These are phyloP conservation scores for Tricholauxania praeusta DNA, from an alignment of 2,888 invertebrate species.

Conservation along the genomic window DNA sequence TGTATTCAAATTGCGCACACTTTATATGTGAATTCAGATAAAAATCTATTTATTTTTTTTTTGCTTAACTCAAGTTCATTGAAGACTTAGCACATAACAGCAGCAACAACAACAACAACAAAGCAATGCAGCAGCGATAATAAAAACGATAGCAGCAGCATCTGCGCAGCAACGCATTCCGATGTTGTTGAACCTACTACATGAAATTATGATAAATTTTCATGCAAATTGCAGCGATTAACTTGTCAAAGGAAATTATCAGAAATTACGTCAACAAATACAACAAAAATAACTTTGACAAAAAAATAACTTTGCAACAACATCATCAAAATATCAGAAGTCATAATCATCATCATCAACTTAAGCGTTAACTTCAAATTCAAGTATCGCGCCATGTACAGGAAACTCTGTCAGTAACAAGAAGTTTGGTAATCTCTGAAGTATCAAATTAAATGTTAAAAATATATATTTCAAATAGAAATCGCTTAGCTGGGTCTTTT, in stretches of 20 bases:
- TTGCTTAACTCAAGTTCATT: not conserved
- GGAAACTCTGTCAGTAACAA: too few species aligned
- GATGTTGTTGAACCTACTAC: conserved; percentile 34
- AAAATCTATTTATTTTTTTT: not conserved
- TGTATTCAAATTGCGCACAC: too few species aligned
- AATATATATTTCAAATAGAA: too few species aligned
- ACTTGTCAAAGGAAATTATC: conserved; percentile 63
- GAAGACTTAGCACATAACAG: not conserved
- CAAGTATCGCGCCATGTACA: too few species aligned
- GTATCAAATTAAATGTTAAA: too few species aligned
- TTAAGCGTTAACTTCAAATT: too few species aligned
- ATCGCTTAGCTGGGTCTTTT: too few species aligned
- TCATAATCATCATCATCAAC: too few species aligned
- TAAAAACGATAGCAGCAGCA: too few species aligned
- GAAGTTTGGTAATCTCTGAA: too few species aligned
- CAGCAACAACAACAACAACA: not conserved
- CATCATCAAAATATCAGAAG: too few species aligned
- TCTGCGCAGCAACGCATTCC: not conserved
- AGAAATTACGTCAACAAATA: conserved; percentile 53
- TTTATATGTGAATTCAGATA: conserved; percentile 6
- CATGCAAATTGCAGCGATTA: conserved; percentile 63
- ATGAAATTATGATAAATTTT: conserved; percentile 64
- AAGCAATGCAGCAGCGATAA: too few species aligned
- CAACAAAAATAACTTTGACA: not conserved
- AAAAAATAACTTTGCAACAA: not conserved